Conservation (phyloP, 2,888 invertebrate species). For the Rotaria sp. region DNA sequence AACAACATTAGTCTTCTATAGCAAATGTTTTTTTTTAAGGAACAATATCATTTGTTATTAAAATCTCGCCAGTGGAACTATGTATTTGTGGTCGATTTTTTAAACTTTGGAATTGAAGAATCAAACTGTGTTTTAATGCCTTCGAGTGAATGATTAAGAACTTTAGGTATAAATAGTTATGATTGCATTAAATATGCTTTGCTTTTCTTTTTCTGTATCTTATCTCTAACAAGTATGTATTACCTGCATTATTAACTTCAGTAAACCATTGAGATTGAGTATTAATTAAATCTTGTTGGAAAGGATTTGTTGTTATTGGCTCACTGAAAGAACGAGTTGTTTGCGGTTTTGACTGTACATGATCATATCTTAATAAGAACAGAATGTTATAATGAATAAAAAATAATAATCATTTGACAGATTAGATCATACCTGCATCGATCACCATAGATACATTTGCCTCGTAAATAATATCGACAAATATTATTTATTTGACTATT, state of each 20-base stretch:
- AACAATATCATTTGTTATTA: too few species aligned
- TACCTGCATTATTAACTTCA: neutral
- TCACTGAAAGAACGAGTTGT: neutral
- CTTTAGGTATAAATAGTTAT: too few species aligned
- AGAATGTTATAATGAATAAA: neutral
- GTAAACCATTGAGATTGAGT: neutral
- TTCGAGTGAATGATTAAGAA: too few species aligned
- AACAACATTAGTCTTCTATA: too few species aligned
- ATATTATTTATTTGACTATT: conserved; percentile 48
- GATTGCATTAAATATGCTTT: too few species aligned
- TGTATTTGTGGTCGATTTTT: too few species aligned
- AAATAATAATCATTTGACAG: neutral
- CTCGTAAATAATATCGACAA: conserved; percentile 54
- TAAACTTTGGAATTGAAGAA: too few species aligned
- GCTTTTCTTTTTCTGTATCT: too few species aligned
- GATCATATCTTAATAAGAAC: conserved; percentile 48
- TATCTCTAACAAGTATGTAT: neutral
- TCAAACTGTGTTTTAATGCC: too few species aligned
- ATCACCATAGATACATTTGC: conserved; percentile 52
- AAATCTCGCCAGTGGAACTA: too few species aligned
- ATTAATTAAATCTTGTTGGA: neutral
- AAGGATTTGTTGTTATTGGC: neutral
- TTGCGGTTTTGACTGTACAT: conserved; percentile 45
- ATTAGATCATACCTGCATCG: conserved; percentile 48
- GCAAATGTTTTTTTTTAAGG: too few species aligned